Conservation (phyloP, 2,797 vertebrate genomes). For the Rallus crepitans region DNA sequence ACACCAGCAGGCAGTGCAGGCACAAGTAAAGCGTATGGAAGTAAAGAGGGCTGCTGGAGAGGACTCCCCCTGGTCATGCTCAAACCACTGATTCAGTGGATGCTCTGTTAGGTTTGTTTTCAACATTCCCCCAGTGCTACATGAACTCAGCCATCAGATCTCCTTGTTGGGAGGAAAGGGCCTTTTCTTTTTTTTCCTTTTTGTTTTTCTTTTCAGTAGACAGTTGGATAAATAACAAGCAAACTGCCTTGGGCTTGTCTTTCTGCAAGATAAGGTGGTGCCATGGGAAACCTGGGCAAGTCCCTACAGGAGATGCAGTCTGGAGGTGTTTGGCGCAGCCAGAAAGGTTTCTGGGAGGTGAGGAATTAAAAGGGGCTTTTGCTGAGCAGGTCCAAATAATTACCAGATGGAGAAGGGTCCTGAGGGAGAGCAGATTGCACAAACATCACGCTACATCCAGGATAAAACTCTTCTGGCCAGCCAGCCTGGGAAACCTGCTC, state of each 20-base stretch:
- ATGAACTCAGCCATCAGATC: neutral
- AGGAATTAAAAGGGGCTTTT: neutral
- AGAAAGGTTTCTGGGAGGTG: neutral
- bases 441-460: neutral
- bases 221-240: neutral
- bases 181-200: neutral
- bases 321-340: neutral
- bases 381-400: neutral
- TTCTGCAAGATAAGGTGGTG: neutral
- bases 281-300: neutral
- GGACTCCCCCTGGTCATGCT: fast-evolving
- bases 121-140: neutral
- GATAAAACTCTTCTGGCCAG: neutral
- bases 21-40: fast-evolving
- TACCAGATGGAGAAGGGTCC: neutral
- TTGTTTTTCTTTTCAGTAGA: too few species aligned
- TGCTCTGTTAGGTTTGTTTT: neutral
- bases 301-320: neutral
- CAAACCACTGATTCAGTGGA: fast-evolving
- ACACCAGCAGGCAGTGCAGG: neutral
- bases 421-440: neutral
- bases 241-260: neutral
- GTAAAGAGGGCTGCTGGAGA: neutral
- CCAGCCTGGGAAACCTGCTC: neutral
- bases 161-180: too few species aligned